Conservation (phyloP, 2,113 vertebrate species). For the Chaenogobius annularis region DNA sequence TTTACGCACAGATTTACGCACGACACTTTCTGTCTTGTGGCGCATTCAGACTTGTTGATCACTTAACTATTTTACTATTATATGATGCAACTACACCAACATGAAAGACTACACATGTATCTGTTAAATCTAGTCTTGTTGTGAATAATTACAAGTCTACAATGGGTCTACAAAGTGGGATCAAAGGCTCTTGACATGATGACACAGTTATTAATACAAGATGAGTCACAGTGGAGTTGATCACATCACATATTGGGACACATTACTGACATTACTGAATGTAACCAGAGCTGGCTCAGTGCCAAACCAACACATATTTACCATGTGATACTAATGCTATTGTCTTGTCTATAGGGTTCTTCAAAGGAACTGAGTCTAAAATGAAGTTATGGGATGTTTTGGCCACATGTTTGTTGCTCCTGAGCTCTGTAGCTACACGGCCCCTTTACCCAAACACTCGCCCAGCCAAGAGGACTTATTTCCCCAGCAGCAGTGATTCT, state of each 20-base stretch:
- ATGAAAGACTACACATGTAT: not conserved
- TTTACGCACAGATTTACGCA: conserved; percentile 45
- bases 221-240: conserved; percentile 42
- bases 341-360: conserved; percentile 79
- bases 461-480: conserved; percentile 79
- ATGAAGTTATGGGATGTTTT: conserved; percentile 99
- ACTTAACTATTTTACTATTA: not conserved
- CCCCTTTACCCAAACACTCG: conserved; percentile 85
- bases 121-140: not conserved
- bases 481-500: conserved; percentile 77
- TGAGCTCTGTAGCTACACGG: conserved; percentile 88
- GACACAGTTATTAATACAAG: conserved; percentile 61
- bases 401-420: conserved; percentile 97
- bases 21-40: not conserved
- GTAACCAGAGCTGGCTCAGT: conserved; percentile 29
- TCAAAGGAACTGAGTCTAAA: conserved; percentile 95
- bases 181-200: conserved; percentile 49
- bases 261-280: conserved; percentile 40
- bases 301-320: not conserved
- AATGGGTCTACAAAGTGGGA: conserved; percentile 15
- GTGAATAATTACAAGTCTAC: conserved; percentile 15
- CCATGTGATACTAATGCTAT: conserved; percentile 7
- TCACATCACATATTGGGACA: conserved; percentile 30
- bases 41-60: not conserved
- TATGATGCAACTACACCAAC: not conserved